Base-by-base conservation (phyloP, 1,140 invertebrate genomes). In the Hesperophylax magnus region DNA sequence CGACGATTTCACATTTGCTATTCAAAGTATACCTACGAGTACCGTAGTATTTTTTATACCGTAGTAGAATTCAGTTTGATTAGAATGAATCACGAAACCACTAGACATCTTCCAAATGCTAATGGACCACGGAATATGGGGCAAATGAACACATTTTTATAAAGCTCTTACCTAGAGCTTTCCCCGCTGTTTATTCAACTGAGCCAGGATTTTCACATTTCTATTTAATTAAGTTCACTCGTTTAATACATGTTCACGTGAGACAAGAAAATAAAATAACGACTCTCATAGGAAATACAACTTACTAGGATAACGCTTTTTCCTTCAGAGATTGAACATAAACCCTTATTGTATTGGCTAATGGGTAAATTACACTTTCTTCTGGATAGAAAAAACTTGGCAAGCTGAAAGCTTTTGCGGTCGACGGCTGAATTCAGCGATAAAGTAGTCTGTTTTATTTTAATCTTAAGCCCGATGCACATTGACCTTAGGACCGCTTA, bases 331-430 rank as follows among this genome's bases (percentile, higher is more conserved):
- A 71, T 71, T 71, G 67, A 22, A 47, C 67, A 71, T 71, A 75
- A 58, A 75, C 52, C 71, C 71, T 75, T 54, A 75, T 56, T 75
- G 71, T 75, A 75, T 75, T 56, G 71, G 71, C 54, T 75, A 75
- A 75, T 75, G 71, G 53, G 52, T 24, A 39, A 75, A 75, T 75
- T 75, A 75, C 71, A 54, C 71, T 75, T 71, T 71, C 71, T 54
- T 75, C 71, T n/a, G 20, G 54, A 75, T 17, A 75, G 53, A 56
- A 75, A 75, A 75, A 75, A 75, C 71, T 75, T 75, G 71, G 71
- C 71, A 75, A 34, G 54, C 71, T 75, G 53, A 75, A 18, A 75
- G 71, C 71, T 75, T 75, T 75, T 75, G 52, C 71, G 71, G 71
- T 75, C 71, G 56, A 31, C 71, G 53, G n/a, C 71, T 58, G 27